Evolutionary conservation across 2,113 vertebrate genomes (phyloP).

Genomic region (Anolis carolinensis): DNA sequence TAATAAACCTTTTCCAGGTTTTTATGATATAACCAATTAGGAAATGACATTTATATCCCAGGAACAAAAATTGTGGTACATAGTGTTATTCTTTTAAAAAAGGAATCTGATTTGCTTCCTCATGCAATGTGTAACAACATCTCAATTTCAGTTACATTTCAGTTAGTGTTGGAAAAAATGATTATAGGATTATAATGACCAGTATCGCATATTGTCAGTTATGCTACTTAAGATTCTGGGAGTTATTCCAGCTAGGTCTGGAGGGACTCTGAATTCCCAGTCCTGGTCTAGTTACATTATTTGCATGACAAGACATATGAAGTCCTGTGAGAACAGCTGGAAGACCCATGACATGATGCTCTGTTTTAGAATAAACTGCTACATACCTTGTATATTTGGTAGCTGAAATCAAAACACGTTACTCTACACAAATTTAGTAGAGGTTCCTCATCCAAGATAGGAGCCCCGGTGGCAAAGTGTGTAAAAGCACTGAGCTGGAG

Average conservation of each 20-base stretch:
- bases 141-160: constrained; percentile 37
- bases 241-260: too few species aligned
- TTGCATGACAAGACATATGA: not conserved
- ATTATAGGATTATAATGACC: too few species aligned
- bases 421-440: not conserved
- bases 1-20: too few species aligned
- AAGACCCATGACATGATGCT: not conserved
- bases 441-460: not conserved
- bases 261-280: not conserved
- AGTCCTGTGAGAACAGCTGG: not conserved
- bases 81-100: constrained; percentile 34
- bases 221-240: too few species aligned
- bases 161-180: too few species aligned
- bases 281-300: not conserved
- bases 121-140: not conserved
- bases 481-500: too few species aligned
- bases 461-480: too few species aligned
- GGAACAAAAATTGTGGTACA: too few species aligned
- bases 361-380: constrained; percentile 14
- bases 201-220: too few species aligned
- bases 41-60: too few species aligned
- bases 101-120: constrained; percentile 53
- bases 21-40: too few species aligned
- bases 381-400: not conserved
- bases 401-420: not conserved